Base-by-base conservation (phyloP, 2,113 vertebrate genomes). In the Ariopsis seemanni region DNA sequence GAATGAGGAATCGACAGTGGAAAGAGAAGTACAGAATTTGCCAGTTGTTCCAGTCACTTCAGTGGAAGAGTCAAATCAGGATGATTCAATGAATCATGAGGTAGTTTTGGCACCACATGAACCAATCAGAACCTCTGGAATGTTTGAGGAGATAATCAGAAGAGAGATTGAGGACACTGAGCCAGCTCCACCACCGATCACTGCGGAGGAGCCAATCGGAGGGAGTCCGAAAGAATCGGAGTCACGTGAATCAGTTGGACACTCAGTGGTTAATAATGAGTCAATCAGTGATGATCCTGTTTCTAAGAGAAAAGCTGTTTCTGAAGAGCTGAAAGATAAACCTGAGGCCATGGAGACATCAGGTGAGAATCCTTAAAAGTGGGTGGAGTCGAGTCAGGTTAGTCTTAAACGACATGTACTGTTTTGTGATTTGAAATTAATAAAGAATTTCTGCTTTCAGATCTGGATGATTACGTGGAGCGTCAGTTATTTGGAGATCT, bases 381-480 rank as follows among this genome's bases (percentile, higher is more conserved):
- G 30, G 78, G 11, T 5, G 27, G 57, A 22, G n/a, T 55, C 30
- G 57, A 22, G n/a, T 55, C 30, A 22, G 25, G 10, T 0, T 4
- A 57, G 5, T 20, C 57, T 22, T 10, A 17, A 52, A 34, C 5
- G 7, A 2, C 15, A n/a, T 65, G 17, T 67, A 4, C 18, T 53
- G 6, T 22, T 60, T 53, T 7, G 7, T 53, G 1, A 8, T 58
- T 27, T 71, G 20, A 42, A 42, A 42, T 42, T 17, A 0, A n/a
- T 27, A 15, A 5, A 84, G 57, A 15, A 69, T 34, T 7, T 88
- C 30, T 85, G 55, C 12, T 88, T 85, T 50, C 86, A 96, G 95
- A 93, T 92, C 91, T 95, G 69, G 94, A 94, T 53, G 93, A 92
- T 1, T 95, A 93, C 90, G 94, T 96, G 67, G 93, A 96, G 82